Base-by-base conservation (phyloP, 2,113 vertebrate genomes). In the Tachysurus vachellii region DNA sequence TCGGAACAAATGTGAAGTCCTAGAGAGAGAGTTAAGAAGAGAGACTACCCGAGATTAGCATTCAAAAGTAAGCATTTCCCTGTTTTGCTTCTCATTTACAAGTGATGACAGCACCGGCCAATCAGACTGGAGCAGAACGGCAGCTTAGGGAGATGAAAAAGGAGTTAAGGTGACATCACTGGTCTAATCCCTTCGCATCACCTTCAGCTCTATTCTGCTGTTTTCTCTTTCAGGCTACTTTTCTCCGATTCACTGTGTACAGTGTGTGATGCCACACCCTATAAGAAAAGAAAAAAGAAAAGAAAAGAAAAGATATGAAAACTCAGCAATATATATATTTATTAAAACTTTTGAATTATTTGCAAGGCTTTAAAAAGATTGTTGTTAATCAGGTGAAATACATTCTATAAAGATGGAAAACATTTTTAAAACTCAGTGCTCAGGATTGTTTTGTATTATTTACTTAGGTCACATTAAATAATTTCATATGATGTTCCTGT, bases 31-130 rank as follows among this genome's bases (percentile, higher is more conserved):
- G 87, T 91, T 89, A 89, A 91, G 91, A 92, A 87, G 88, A 84
- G 0, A 89, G 88, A 90, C 68, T 82, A 89, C 84, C 88, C 50
- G 89, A 88, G 91, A 93, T 93, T 94, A 91, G 93, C 92, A 92
- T 90, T 91, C 90, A 87, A 87, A 94, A 93, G 92, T 91, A 89
- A 87, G 92, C 90, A 91, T 93, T 89, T 92, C 88, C 91, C 91
- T 92, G 90, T 93, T 95, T 95, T 94, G 94, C 94, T 94, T 94
- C 94, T 95, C 92, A 95, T 95, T 95, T 95, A 92, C 94, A 95
- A 80, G 11, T 14, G 9, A 80, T 92, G 93, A 92, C 91, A 89
- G 86, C 93, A 93, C 93, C 91, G 89, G 92, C 93, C 94, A 95
- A 95, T 94, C 91, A 92, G 93, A 94, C 94, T 94, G 94, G 92